Percentiles rank a stretch among this genome's conserved stretches.
Evolutionary conservation across 2,797 vertebrate species (phyloP).

Genomic region (Gymnoscopelus braueri): DNA sequence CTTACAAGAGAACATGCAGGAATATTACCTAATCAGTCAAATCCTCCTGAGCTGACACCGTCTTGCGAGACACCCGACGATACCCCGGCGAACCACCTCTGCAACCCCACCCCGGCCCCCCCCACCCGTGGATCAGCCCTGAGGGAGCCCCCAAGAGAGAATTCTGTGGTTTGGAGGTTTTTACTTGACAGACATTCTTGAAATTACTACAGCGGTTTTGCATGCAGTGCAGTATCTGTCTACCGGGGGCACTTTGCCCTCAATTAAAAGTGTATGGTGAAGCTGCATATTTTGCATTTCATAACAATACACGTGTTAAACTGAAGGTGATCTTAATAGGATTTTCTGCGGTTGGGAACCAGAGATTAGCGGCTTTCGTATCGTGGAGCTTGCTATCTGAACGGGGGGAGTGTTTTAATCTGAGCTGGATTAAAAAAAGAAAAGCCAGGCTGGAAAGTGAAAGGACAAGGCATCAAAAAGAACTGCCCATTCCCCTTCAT

Average conservation of each 20-base stretch:
- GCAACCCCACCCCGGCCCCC: slow-evolving; percentile 44
- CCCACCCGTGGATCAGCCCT: slow-evolving; percentile 72
- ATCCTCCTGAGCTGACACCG: slow-evolving; percentile 82
- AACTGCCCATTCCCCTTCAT: slow-evolving; percentile 59
- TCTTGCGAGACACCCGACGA: slow-evolving; percentile 75
- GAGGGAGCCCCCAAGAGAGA: slow-evolving; percentile 79
- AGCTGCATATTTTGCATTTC: slow-evolving; percentile 85
- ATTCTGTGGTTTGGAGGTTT: slow-evolving; percentile 69
- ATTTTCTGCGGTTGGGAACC: slow-evolving; percentile 84
- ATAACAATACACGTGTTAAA: slow-evolving; percentile 83
- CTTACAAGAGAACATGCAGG: slow-evolving; percentile 83
- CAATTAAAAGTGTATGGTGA: slow-evolving; percentile 81
- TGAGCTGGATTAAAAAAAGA: slow-evolving; percentile 75
- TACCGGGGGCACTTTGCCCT: slow-evolving; percentile 76
- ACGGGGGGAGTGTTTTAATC: slow-evolving; percentile 81
- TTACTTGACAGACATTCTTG: slow-evolving; percentile 76
- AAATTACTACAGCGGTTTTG: slow-evolving; percentile 79
- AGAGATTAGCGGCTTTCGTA: slow-evolving; percentile 86
- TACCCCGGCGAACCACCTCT: slow-evolving; percentile 59
- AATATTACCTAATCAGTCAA: slow-evolving; percentile 89
- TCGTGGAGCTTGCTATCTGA: slow-evolving; percentile 67
- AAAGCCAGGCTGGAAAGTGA: slow-evolving; percentile 65
- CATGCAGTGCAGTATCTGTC: slow-evolving; percentile 72
- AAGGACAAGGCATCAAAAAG: slow-evolving; percentile 73
- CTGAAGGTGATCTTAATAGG: slow-evolving; percentile 87